Base-by-base conservation (phyloP, 2,113 vertebrate species). In the Corvus moneduloides region DNA sequence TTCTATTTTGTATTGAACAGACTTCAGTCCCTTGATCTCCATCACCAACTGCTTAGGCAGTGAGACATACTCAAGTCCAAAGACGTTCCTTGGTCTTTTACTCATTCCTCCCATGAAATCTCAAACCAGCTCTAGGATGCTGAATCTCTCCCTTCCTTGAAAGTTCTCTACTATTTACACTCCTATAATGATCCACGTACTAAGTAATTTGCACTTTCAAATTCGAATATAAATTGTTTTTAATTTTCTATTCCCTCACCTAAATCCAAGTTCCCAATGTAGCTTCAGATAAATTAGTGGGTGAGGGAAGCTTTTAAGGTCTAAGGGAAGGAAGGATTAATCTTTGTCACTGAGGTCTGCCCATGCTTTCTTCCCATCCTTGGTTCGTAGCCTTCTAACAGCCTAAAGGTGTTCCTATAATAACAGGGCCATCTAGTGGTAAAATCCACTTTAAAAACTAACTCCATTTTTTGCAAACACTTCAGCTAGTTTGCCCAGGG, bases 381-480 rank as follows among this genome's bases (percentile, higher is more conserved):
- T 54, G 59, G 43, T 85, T 67, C 33, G 24, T 9, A 78, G 71
- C 63, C 37, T 37, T 64, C 51, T 24, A 79, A 52, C 3, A 26
- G 56, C 49, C 90, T 72, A 15, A 27, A 75, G 33, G 23, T 32
- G 26, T 93, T 95, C 51, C 79, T 78, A 17, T 62, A 84, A 26
- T 61, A 94, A 94, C 35, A 94, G 84, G 55, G 96, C 97, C 97
- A 97, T 48, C 97, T 97, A 97, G 94, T 89, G 97, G 97, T 26
- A 64, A 82, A 89, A 71, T 10, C 18, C 7, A 51, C 48, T 83
- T 67, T 10, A 49, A 35, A 84, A 63, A 44, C 19, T 0, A 78
- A 21, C 20, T 62, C 23, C 1, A 0, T 32, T 59, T 84, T 61
- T 49, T 59, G 20, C 55, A 32, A 89, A 56, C 35, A 46, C 11